A percentile compares a stretch with the other conserved stretches of the same genome.
These are phyloP conservation scores for Cephus spinipes DNA, from an alignment of 2,888 invertebrate species.

Conservation along the genomic window DNA sequence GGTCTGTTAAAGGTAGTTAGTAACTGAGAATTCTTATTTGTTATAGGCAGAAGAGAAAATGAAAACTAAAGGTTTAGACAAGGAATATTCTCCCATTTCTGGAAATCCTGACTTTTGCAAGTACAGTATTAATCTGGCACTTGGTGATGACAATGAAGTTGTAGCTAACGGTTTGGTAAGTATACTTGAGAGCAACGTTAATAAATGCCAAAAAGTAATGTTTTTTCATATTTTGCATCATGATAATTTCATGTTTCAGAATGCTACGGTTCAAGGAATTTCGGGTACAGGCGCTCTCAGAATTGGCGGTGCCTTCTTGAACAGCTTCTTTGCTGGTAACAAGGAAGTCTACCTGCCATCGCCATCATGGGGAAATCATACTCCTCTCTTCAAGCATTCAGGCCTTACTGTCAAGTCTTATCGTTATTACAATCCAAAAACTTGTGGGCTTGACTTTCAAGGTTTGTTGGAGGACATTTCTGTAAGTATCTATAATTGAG, in stretches of 20 bases:
- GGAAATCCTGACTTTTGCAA: conserved; percentile 88
- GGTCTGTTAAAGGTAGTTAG: conserved; percentile 3
- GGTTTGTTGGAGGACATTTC: conserved; percentile 90
- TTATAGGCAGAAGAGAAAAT: conserved; percentile 86
- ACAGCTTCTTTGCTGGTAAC: conserved; percentile 80
- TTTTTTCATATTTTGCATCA: background rate
- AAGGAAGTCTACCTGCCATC: conserved; percentile 90
- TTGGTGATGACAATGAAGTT: conserved; percentile 81
- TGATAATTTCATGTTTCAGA: conserved; percentile 64
- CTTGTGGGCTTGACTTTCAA: conserved; percentile 92
- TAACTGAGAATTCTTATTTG: conserved; percentile 9
- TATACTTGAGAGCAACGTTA: conserved; percentile 29
- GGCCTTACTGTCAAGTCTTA: conserved; percentile 89
- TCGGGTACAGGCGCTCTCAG: conserved; percentile 98
- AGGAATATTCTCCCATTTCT: conserved; percentile 95
- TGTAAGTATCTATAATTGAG: conserved; percentile 70
- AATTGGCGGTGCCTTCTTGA: conserved; percentile 90
- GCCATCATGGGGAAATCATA: conserved; percentile 99
- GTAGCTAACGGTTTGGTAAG: conserved; percentile 81
- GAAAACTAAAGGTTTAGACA: conserved; percentile 78
- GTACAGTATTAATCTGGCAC: conserved; percentile 86
- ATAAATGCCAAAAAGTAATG: background rate
- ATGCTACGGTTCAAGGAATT: conserved; percentile 82
- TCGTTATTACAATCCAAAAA: conserved; percentile 93
- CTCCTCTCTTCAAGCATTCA: conserved; percentile 91